Percentiles rank a stretch among this genome's conserved stretches.
These are phyloP conservation scores for Heteromyza rotundicornis DNA, from an alignment of 2,888 invertebrate species.

Conservation along the genomic window DNA sequence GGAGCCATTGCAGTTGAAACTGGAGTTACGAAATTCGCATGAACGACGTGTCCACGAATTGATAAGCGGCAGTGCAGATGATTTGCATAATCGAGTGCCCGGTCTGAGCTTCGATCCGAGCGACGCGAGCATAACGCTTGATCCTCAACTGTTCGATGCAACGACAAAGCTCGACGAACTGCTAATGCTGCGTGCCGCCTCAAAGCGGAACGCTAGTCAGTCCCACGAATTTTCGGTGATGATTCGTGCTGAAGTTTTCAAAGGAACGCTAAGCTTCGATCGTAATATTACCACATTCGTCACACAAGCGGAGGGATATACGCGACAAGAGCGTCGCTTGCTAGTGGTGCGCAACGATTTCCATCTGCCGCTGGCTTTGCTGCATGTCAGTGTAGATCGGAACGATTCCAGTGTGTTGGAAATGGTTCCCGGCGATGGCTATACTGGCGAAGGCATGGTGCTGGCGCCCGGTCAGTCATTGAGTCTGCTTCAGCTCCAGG, in stretches of 20 bases:
- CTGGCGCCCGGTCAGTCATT: conserved; percentile 50
- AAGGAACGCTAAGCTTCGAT: conserved; percentile 50
- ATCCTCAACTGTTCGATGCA: conserved; percentile 45
- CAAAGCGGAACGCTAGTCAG: conserved; percentile 22
- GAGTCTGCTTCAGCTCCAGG: conserved; percentile 47
- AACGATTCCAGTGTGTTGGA: conserved; percentile 39
- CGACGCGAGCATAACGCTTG: conserved; percentile 49
- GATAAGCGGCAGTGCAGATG: conserved; percentile 30
- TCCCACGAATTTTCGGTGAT: conserved; percentile 44
- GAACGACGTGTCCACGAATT: conserved; percentile 35
- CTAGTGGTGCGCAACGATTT: conserved; percentile 76
- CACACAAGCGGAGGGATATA: conserved; percentile 45
- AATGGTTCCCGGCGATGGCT: conserved; percentile 21
- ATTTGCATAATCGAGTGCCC: conserved; percentile 34
- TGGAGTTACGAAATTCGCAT: conserved; percentile 48
- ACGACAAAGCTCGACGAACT: conserved; percentile 47
- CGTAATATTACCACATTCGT: conserved; percentile 54
- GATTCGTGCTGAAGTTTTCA: conserved; percentile 58
- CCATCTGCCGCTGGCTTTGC: conserved; percentile 74
- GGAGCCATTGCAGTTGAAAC: conserved; percentile 66
- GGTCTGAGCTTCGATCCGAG: conserved; percentile 43
- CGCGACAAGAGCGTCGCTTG: conserved; percentile 62
- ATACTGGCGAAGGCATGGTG: conserved; percentile 15
- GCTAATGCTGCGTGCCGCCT: conserved; percentile 39
- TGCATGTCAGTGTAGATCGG: conserved; percentile 71